phyloP scores from a whole-genome alignment of 2,888 invertebrate species.

The Linnaemya tessellans region DNA sequence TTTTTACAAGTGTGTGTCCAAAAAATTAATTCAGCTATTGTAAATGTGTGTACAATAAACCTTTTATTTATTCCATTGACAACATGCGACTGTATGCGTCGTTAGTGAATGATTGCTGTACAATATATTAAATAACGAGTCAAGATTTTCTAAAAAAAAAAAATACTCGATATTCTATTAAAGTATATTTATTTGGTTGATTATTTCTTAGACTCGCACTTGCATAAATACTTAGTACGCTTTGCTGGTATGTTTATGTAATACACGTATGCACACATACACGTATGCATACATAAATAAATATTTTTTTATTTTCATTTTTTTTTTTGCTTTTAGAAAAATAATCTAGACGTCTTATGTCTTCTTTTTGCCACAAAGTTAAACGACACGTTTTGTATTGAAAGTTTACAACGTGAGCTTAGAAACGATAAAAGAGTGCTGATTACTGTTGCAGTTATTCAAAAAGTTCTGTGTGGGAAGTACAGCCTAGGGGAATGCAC shows the following conservation, averaged over 20 bases:
- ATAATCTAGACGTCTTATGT: slow-evolving; percentile 53
- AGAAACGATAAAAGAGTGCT: slow-evolving; percentile 64
- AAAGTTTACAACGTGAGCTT: slow-evolving; percentile 70
- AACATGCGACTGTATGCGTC: background rate
- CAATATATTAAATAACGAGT: slow-evolving; percentile 16
- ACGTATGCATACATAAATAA: background rate
- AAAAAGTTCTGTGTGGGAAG: slow-evolving; percentile 31
- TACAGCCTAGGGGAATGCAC: background rate
- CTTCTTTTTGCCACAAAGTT: slow-evolving; percentile 64
- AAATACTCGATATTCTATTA: slow-evolving; percentile 27
- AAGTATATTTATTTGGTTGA: background rate
- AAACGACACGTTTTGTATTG: slow-evolving; percentile 72
- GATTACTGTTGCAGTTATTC: slow-evolving; percentile 58
- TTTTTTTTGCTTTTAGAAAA: slow-evolving; percentile 6
- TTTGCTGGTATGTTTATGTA: slow-evolving; percentile 16
- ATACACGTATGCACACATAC: background rate
- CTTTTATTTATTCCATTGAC: background rate
- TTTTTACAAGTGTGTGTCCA: background rate
- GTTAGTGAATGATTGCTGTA: slow-evolving; percentile 20
- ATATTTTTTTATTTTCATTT: slow-evolving; percentile 10
- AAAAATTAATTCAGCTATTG: background rate
- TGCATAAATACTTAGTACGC: background rate
- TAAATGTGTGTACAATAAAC: background rate
- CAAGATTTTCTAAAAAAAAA: slow-evolving; percentile 21
- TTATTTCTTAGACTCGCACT: background rate